Percentiles rank a stretch among this genome's conserved stretches.
phyloP scores from a whole-genome alignment of 2,797 vertebrate genomes.

The Hyperoplus lanceolatus region DNA sequence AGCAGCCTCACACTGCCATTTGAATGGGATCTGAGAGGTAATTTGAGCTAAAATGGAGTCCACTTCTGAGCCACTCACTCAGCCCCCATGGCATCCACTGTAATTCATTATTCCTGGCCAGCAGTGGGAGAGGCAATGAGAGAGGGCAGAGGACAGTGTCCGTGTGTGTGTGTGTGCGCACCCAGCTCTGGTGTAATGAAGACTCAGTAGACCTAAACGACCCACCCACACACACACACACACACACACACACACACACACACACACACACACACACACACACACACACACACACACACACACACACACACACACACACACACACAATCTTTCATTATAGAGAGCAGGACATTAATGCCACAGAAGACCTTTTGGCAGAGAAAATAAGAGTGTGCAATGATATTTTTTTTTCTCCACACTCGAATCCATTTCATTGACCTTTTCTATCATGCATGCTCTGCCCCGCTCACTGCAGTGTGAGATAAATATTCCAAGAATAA shows the following conservation, averaged over 20 bases:
- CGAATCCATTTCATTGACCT: constrained; percentile 82
- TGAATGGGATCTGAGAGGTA: constrained; percentile 83
- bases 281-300: constrained; percentile 38
- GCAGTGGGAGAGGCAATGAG: constrained; percentile 78
- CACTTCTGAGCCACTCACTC: constrained; percentile 75
- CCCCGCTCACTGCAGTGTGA: constrained; percentile 55
- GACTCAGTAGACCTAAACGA: constrained; percentile 83
- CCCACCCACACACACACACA: constrained; percentile 45
- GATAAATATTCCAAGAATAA: constrained; percentile 78
- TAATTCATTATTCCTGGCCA: constrained; percentile 85
- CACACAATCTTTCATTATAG: constrained; percentile 74
- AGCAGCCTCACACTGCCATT: constrained; percentile 74
- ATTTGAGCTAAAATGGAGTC: constrained; percentile 86
- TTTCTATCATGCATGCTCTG: constrained; percentile 80
- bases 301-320: constrained; percentile 50
- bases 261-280: constrained; percentile 53
- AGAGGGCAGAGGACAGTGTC: constrained; percentile 78
- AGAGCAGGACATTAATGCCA: constrained; percentile 78
- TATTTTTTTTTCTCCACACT: constrained; percentile 69
- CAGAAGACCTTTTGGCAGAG: constrained; percentile 82
- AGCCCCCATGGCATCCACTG: constrained; percentile 77
- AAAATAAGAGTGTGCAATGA: constrained; percentile 76
- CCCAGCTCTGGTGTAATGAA: constrained; percentile 83
- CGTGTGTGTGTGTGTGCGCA: constrained; percentile 55
- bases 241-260: constrained; percentile 51